A percentile compares a stretch with the other conserved stretches of the same genome.
phyloP scores from a whole-genome alignment of 2,797 vertebrate species.

The Tachyglossus aculeatus region DNA sequence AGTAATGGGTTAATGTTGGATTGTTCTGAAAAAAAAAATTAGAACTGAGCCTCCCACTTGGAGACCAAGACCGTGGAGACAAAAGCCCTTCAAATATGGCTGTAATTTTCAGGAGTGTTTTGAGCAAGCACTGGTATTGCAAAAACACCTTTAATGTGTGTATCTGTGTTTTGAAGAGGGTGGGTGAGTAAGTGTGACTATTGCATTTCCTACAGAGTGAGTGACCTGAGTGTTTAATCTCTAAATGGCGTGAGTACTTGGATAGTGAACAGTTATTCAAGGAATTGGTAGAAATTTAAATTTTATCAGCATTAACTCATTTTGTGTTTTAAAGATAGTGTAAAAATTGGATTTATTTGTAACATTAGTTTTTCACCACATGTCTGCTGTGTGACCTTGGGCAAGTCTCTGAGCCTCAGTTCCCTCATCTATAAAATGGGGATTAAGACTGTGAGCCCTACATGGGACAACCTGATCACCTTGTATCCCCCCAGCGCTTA shows the following conservation, averaged over 20 bases:
- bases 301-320: slow-evolving; percentile 14
- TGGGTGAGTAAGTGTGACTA: not conserved
- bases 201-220: slow-evolving; percentile 20
- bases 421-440: no score
- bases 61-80: not conserved
- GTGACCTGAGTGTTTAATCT: slow-evolving; percentile 33
- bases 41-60: slow-evolving; percentile 7
- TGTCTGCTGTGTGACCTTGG: no score
- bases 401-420: no score
- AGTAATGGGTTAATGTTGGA: slow-evolving; percentile 1
- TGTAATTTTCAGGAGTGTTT: not conserved
- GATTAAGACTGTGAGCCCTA: no score
- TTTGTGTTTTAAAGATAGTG: slow-evolving; percentile 35
- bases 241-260: slow-evolving; percentile 27
- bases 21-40: slow-evolving; percentile 10
- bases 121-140: not conserved
- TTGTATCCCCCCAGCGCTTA: no score
- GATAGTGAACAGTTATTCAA: slow-evolving; percentile 36
- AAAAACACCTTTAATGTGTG: not conserved
- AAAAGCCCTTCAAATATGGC: not conserved
- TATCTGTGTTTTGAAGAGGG: slow-evolving; percentile 3
- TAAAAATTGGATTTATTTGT: no score
- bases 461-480: no score
- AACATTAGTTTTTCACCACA: no score
- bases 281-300: slow-evolving; percentile 32